Evolutionary conservation across 2,888 invertebrate species (phyloP).

Genomic region (Acholoe squamosa): DNA sequence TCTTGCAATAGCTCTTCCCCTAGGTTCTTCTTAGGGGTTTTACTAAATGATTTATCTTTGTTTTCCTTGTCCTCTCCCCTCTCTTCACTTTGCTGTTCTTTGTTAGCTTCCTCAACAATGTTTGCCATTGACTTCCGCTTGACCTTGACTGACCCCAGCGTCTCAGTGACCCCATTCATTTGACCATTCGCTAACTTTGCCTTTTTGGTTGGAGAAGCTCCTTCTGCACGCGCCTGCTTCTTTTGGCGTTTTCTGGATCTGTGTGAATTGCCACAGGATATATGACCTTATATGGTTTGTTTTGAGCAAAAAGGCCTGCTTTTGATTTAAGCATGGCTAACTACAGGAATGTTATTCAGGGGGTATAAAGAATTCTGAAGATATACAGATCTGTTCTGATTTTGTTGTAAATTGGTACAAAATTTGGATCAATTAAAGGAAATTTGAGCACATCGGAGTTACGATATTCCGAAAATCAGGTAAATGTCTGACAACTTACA

Average conservation of each 20-base stretch:
- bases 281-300: no score
- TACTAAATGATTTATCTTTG: background rate
- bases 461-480: no score
- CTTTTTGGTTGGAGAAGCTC: background rate
- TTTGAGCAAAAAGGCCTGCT: no score
- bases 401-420: no score
- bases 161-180: background rate
- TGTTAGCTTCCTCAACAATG: background rate
- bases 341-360: no score
- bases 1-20: background rate
- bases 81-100: background rate
- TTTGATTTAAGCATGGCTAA: no score
- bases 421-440: no score
- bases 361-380: no score
- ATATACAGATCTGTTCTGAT: no score
- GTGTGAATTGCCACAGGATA: no score
- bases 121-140: slow-evolving; percentile 11
- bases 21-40: background rate
- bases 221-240: no score
- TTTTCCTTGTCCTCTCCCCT: background rate
- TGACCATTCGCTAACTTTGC: background rate
- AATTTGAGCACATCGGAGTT: no score
- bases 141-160: background rate
- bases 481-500: background rate
- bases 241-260: slow-evolving; percentile 19